Evolutionary conservation across 1,140 invertebrate genomes (phyloP), one percentile per base, ranked within the genome.

Genomic region (Onthophagus taurus): DNA sequence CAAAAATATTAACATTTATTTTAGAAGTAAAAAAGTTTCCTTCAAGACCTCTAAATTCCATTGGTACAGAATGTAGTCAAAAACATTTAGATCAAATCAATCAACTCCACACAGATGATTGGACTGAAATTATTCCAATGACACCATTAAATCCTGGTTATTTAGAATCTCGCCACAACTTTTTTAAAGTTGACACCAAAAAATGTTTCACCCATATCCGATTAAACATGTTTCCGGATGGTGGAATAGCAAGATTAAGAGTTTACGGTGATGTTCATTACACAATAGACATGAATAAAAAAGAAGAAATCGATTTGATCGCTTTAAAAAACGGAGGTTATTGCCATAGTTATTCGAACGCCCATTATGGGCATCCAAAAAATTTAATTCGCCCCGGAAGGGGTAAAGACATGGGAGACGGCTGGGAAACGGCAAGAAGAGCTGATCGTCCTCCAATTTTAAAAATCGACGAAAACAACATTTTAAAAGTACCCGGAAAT

Each of bases 361-460:
- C 76, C 9, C 78, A 81, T 57, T 80, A 70, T 50, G 78, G 79
- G 1, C 77, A 81, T 56, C 77, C 79, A 0, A 64, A 70, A 13
- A 80, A 80, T 52, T 60, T 81, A 24, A 75, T 81, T 33, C 70
- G 71, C 33, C 68, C 71, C 2, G 67, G 65, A 6, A 66, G 65
- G 48, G 67, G 70, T 3, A 49, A 61, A 2, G 68, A 65, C 31
- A 81, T 80, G 76, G 68, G 59, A 3, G 78, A 82, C 52, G 80
- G 78, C 4, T 81, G 79, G 80, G 78, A 81, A 60, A 82, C 79
- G 6, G 75, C 77, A 0, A 63, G 78, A 39, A 60, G 75, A 48
- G 60, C 76, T 4, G 76, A 80, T 48, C 66, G 79, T 53, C 79
- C 80, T 2, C 64, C 75, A 21, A 61, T 78, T 26, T 66, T 83